Conservation (phyloP, 2,113 vertebrate genomes). For the Meles meles region DNA sequence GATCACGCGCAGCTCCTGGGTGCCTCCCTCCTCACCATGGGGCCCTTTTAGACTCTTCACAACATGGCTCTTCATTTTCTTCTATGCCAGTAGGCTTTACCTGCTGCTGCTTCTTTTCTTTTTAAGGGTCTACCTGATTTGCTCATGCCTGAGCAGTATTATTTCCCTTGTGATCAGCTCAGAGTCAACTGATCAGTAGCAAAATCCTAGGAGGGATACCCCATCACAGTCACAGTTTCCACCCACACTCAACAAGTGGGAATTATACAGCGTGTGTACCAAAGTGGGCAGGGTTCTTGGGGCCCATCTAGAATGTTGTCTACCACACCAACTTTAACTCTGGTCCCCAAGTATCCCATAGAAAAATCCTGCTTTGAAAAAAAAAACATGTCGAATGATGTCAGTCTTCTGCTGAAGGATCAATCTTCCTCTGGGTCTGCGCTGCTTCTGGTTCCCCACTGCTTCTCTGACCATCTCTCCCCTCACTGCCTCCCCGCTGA, state of each 20-base stretch:
- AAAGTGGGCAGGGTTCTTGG: not conserved
- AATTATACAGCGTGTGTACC: not conserved
- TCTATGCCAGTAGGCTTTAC: not conserved
- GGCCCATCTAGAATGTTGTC: not conserved
- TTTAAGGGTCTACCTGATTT: not conserved
- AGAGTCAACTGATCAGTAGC: not conserved
- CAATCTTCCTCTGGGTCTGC: not conserved
- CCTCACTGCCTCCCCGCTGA: not conserved
- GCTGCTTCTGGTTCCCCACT: too few species aligned
- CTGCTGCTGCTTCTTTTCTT: not conserved
- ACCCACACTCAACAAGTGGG: rapidly evolving
- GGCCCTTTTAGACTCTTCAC: not conserved
- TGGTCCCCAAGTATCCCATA: not conserved
- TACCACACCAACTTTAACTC: not conserved
- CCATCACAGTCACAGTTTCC: not conserved
- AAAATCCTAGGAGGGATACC: rapidly evolving
- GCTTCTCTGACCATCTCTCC: not conserved
- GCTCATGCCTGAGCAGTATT: not conserved
- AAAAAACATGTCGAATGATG: not conserved
- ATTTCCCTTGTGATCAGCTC: not conserved
- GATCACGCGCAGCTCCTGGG: not conserved
- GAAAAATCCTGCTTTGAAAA: not conserved
- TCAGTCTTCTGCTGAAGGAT: not conserved
- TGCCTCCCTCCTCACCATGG: not conserved
- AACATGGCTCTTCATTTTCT: not conserved